phyloP scores from a whole-genome alignment of 2,797 vertebrate species.

The Typhlichthys eigenmanni region DNA sequence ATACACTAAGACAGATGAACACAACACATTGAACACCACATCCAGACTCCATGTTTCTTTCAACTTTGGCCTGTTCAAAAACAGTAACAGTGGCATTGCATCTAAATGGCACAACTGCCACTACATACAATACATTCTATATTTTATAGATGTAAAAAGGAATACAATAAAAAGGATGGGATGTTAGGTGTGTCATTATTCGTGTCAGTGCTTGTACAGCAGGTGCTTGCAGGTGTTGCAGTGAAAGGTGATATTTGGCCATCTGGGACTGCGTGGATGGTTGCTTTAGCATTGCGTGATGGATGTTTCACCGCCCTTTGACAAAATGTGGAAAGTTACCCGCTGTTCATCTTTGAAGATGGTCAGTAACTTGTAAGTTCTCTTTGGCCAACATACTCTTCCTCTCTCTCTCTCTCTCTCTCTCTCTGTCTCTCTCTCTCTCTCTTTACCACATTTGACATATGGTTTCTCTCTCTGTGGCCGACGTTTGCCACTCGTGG shows the following conservation, averaged over 20 bases:
- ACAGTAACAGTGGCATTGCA: background rate
- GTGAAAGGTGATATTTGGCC: slow-evolving; percentile 26
- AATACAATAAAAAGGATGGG: background rate
- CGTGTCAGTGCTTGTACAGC: slow-evolving; percentile 11
- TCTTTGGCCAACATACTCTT: slow-evolving; percentile 4
- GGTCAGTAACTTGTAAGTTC: slow-evolving; percentile 33
- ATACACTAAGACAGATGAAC: background rate
- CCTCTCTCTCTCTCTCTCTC: background rate
- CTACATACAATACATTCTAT: background rate
- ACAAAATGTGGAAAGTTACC: slow-evolving; percentile 18
- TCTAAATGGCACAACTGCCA: background rate
- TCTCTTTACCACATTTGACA: slow-evolving; percentile 19
- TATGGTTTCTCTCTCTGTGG: slow-evolving; percentile 41
- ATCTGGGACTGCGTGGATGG: slow-evolving; percentile 23
- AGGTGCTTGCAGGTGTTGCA: slow-evolving; percentile 45
- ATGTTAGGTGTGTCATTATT: slow-evolving; percentile 12
- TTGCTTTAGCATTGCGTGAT: slow-evolving; percentile 33
- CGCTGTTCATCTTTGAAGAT: slow-evolving; percentile 35
- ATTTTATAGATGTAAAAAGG: too few species aligned
- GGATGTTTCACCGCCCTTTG: slow-evolving; percentile 27
- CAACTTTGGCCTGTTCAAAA: too few species aligned
- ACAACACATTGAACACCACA: background rate
- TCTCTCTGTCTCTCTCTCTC: slow-evolving; percentile 6
- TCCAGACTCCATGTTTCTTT: too few species aligned
- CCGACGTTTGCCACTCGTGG: slow-evolving; percentile 27